Base-by-base conservation (phyloP, 1,140 invertebrate genomes). In the Phymastichus coffea region DNA sequence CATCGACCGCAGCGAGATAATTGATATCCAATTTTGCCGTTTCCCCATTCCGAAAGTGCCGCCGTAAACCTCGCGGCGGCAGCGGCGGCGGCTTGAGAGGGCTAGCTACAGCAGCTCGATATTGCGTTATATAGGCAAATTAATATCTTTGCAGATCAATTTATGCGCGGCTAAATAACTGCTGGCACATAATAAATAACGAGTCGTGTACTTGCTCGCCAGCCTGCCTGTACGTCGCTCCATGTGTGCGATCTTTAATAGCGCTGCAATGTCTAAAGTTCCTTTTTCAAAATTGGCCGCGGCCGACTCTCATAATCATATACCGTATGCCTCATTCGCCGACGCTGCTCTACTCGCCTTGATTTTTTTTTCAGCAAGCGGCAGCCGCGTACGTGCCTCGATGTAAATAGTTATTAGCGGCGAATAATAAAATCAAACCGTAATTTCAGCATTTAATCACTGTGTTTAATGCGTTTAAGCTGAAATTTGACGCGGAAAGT, bases 71-170 rank as follows among this genome's bases (percentile, higher is more conserved):
- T 53, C 48, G 48, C 41, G 57, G 48, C 47, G 33, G n/a, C 40
- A 17, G 1, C 20, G 12, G 2, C 25, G 7, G 43, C 26, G 12
- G 9, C 6, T 14, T 33, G n/a, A n/a, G n/a, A n/a, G n/a, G n/a
- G n/a, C n/a, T n/a, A n/a, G n/a, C n/a, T n/a, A n/a, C n/a, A n/a
- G n/a, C n/a, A n/a, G n/a, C n/a, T n/a, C n/a, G n/a, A n/a, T n/a
- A n/a, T n/a, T n/a, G n/a, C n/a, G n/a, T n/a, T n/a, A n/a, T n/a
- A n/a, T 61, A 61, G 52, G 59, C 35, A 55, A 61, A 61, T 56
- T 61, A 61, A 61, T 61, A 61, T 61, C 59, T 44, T 61, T 55
- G 28, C 2, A 20, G 59, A 61, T 61, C 46, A 51, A 61, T 61
- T 61, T 55, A 56, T 61, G 52, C 52, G 28, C 22, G n/a, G 46